Conservation (phyloP, 2,888 invertebrate genomes). For the Spodoptera exigua region DNA sequence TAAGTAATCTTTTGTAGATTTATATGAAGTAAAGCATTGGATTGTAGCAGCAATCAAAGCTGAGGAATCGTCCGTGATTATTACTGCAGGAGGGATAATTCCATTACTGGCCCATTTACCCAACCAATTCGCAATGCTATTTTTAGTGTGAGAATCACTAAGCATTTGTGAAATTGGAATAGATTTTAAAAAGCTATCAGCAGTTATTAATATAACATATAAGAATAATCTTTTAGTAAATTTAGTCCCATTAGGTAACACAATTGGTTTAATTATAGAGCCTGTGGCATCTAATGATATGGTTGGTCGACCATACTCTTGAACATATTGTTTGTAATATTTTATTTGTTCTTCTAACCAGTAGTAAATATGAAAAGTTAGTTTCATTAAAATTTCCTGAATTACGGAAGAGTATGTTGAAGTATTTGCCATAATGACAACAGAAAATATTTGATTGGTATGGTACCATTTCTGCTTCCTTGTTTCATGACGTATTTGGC, state of each 20-base stretch:
- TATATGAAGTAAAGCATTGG: conserved; percentile 39
- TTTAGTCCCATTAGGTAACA: conserved; percentile 32
- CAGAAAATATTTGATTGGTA: conserved; percentile 34
- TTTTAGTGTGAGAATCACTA: conserved; percentile 35
- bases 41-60: conserved; percentile 39
- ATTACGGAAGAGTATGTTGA: conserved; percentile 32
- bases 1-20: conserved; percentile 40
- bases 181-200: conserved; percentile 36
- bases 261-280: conserved; percentile 34
- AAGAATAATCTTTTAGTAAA: conserved; percentile 35
- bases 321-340: conserved; percentile 34
- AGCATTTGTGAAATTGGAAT: conserved; percentile 37
- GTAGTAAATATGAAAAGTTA: conserved; percentile 33
- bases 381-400: conserved; percentile 36
- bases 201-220: conserved; percentile 37
- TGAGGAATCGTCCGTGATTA: conserved; percentile 39
- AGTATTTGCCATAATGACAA: conserved; percentile 36
- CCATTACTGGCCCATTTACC: conserved; percentile 34
- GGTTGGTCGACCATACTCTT: conserved; percentile 35
- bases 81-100: conserved; percentile 36
- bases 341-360: conserved; percentile 35
- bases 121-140: conserved; percentile 36
- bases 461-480: conserved; percentile 31
- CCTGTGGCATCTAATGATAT: conserved; percentile 36
- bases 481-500: conserved; percentile 35